Percentiles rank a stretch among this genome's conserved stretches.
Evolutionary conservation across 2,888 invertebrate species (phyloP).

Genomic region (Sipha maydis): DNA sequence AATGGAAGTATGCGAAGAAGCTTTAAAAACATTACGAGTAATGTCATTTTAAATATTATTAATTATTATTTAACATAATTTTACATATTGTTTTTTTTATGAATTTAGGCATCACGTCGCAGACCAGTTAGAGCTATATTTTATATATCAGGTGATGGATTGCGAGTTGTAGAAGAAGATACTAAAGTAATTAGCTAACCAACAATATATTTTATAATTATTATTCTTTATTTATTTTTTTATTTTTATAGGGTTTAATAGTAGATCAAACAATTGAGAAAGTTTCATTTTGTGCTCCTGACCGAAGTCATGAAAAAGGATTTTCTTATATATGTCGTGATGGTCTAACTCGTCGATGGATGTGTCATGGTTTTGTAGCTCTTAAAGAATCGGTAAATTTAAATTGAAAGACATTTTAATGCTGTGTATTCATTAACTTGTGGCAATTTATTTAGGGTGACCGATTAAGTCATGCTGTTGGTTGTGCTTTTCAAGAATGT

Average conservation of each 20-base stretch:
- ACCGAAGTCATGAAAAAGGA: slow-evolving; percentile 95
- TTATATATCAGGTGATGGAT: slow-evolving; percentile 93
- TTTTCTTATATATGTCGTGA: slow-evolving; percentile 99
- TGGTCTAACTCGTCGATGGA: slow-evolving; percentile 98
- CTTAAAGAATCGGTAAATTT: slow-evolving; percentile 84
- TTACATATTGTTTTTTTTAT: not conserved
- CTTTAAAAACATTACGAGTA: slow-evolving; percentile 94
- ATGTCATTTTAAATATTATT: slow-evolving; percentile 65
- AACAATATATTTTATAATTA: not conserved
- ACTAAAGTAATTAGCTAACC: slow-evolving; percentile 75
- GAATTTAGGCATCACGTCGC: slow-evolving; percentile 77
- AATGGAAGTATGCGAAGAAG: slow-evolving; percentile 99
- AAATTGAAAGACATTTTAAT: not conserved
- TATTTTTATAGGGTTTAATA: slow-evolving; percentile 79
- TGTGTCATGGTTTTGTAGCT: slow-evolving; percentile 99
- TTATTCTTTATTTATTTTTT: not conserved
- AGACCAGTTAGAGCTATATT: slow-evolving; percentile 89
- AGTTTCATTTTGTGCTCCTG: slow-evolving; percentile 99
- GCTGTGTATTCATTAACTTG: slow-evolving; percentile 16
- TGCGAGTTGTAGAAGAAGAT: slow-evolving; percentile 98
- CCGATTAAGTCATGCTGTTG: slow-evolving; percentile 97
- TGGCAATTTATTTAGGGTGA: slow-evolving; percentile 77
- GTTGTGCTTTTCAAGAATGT: slow-evolving; percentile 98
- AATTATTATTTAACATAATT: not conserved
- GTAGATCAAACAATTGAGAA: slow-evolving; percentile 99